A percentile compares a stretch with the other conserved stretches of the same genome.
Conservation (phyloP, 2,888 invertebrate genomes). For the Cerceris ruficornis region DNA sequence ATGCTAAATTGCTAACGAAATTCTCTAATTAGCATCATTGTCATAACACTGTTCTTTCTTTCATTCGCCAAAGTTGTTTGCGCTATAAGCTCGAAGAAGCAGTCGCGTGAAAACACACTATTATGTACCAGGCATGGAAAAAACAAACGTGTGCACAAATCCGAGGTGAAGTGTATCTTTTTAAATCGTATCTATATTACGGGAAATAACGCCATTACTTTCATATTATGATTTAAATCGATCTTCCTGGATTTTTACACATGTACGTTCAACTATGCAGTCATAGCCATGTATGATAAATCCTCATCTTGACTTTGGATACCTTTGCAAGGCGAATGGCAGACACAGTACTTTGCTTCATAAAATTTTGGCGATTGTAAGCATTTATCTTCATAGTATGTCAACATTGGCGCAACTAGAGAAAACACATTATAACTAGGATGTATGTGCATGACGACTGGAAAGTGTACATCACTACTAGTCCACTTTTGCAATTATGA, state of each 20-base stretch:
- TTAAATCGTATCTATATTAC: background rate
- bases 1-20: conserved; percentile 57
- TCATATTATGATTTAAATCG: background rate
- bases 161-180: conserved; percentile 22
- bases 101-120: conserved; percentile 53
- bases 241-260: conserved; percentile 53
- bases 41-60: conserved; percentile 49
- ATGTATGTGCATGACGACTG: conserved; percentile 55
- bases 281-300: conserved; percentile 57
- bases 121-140: conserved; percentile 51
- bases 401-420: conserved; percentile 77
- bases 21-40: conserved; percentile 57
- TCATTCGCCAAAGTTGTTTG: conserved; percentile 62
- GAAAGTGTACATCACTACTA: conserved; percentile 63
- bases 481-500: conserved; percentile 49
- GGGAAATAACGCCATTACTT: background rate
- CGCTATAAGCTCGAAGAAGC: conserved; percentile 73
- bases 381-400: conserved; percentile 78
- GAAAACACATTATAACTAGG: conserved; percentile 72
- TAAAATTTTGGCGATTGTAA: conserved; percentile 77
- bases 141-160: conserved; percentile 57
- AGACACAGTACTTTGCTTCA: conserved; percentile 76
- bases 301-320: conserved; percentile 65
- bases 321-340: conserved; percentile 77
- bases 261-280: conserved; percentile 37